Percentiles rank a stretch among this genome's conserved stretches.
Conservation (phyloP, 2,797 vertebrate species). For the Mormyrus proboscirostris region DNA sequence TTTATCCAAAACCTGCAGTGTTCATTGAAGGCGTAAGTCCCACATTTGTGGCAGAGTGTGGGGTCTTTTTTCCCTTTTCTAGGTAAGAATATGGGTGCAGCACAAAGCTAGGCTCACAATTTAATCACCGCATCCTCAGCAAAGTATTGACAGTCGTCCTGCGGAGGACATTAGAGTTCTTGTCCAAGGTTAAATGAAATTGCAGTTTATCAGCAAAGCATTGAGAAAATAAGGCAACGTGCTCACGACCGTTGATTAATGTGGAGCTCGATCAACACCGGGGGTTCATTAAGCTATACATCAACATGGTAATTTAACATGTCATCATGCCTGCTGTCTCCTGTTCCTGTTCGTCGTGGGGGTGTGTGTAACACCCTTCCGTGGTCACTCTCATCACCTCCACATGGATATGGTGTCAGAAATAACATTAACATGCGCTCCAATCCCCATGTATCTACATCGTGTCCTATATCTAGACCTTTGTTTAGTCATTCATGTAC, state of each 20-base stretch:
- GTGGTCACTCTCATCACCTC: constrained; percentile 1
- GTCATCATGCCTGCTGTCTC: constrained; percentile 90
- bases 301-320: constrained; percentile 99
- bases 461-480: constrained; percentile 19
- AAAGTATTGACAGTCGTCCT: constrained; percentile 99
- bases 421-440: background rate
- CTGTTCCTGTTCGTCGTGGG: constrained; percentile 26
- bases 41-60: background rate
- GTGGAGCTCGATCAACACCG: constrained; percentile 99
- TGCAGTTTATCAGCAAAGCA: constrained; percentile 99
- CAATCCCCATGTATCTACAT: constrained; percentile 26
- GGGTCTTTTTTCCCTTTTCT: background rate
- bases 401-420: constrained; percentile 30
- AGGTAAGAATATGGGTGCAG: constrained; percentile 44
- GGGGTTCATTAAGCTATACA: constrained; percentile 99
- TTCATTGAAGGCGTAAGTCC: background rate
- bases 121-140: constrained; percentile 96
- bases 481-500: constrained; percentile 22
- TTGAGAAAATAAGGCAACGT: constrained; percentile 99
- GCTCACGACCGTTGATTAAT: constrained; percentile 99
- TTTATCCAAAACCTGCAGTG: background rate
- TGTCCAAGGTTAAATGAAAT: constrained; percentile 99
- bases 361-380: background rate
- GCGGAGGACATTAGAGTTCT: constrained; percentile 99
- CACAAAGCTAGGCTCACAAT: constrained; percentile 85